Evolutionary conservation across 2,888 invertebrate species (phyloP), one percentile per base, ranked within the genome.

Genomic region (Matsumyia berberina): DNA sequence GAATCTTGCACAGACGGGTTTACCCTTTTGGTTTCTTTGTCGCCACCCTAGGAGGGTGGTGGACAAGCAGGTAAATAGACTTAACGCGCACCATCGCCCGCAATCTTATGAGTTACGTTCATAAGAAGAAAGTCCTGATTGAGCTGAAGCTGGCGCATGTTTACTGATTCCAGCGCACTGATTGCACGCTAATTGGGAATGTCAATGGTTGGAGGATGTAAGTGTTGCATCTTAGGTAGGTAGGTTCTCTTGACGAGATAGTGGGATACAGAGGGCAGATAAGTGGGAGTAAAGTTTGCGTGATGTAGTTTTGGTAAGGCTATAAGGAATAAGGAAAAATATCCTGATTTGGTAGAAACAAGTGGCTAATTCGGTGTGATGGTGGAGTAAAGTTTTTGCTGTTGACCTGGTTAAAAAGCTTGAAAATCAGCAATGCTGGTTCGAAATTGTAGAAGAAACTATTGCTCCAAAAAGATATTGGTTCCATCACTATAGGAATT

Each of bases 81-180:
- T 79, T 74, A 55, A 46, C 55, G 24, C 19, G 33, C 31, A 24
- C 35, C 53, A 42, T 35, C 35, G 9, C 73, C 53, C 53, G 33
- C 62, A 60, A 12, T 62, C 60, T 51, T 62, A 31, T 24, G 49
- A 17, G 1, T 31, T 0, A 1, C 7, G 31, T 31, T 12, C 57
- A 17, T 53, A 82, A 78, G 82, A 78, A 78, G 24, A 79, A 24
- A 79, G 11, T 57, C 49, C 39, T 78, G 62, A 78, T 67, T 78
- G 33, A 72, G 72, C 60, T 73, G 60, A 67, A 72, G 79, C 55
- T 79, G 82, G 78, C 58, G 72, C 82, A 83, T 83, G 82, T 83
- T 83, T 83, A 39, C 82, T 73, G 82, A 83, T 83, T 72, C 49
- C 82, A 79, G 78, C 53, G 8, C 35, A 66, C 72, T 79, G 82